Percentiles rank a stretch among this genome's conserved stretches.
These are phyloP conservation scores for Martes martes DNA, from an alignment of 2,113 vertebrate species.

Conservation along the genomic window DNA sequence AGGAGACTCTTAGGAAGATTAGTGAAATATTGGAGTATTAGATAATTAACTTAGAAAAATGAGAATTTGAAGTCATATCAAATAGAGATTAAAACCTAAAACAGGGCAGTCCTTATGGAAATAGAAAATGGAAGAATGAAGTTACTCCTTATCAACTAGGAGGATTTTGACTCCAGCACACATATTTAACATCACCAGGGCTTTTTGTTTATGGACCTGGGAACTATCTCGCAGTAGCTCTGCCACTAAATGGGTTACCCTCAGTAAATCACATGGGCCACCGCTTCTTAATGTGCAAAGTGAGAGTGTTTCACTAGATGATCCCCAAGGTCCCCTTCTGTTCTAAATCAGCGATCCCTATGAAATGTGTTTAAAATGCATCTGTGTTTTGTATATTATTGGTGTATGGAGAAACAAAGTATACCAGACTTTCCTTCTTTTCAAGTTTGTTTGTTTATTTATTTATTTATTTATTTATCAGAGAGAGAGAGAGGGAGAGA, in stretches of 20 bases:
- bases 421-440: not conserved
- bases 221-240: not conserved
- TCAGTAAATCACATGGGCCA: constrained; percentile 14
- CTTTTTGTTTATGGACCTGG: constrained; percentile 8
- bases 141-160: not conserved
- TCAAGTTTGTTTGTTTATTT: not conserved
- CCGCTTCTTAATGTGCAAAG: constrained; percentile 24
- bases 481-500: no score
- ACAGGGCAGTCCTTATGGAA: not conserved
- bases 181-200: not conserved
- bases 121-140: not conserved
- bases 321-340: not conserved
- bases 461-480: no score
- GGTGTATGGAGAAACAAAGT: not conserved
- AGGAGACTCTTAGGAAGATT: not conserved
- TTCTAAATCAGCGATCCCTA: constrained; percentile 35
- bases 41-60: not conserved
- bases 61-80: not conserved
- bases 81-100: constrained; percentile 7
- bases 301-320: not conserved
- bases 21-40: not conserved
- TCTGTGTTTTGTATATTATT: not conserved
- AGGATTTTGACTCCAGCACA: not conserved
- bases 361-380: not conserved
- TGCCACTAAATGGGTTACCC: not conserved